Evolutionary conservation across 1,140 invertebrate genomes (phyloP).

Genomic region (Tribolium castaneum): DNA sequence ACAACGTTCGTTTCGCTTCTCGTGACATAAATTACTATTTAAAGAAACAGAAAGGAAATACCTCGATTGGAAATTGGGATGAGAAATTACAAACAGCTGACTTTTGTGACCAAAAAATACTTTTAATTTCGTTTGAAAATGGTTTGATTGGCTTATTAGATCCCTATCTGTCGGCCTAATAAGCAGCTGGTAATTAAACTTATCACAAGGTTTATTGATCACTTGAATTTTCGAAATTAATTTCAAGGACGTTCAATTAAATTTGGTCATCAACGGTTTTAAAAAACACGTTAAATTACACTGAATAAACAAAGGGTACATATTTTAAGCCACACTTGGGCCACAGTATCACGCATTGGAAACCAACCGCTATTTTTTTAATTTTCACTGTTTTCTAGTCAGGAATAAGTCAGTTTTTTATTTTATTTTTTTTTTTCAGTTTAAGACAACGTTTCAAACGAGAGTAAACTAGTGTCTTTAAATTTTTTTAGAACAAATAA

Average conservation of each 20-base stretch:
- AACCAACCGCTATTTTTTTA: not conserved
- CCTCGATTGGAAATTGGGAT: no score
- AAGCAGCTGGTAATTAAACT: not conserved
- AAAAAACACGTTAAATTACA: slow-evolving; percentile 37
- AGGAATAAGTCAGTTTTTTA: no score
- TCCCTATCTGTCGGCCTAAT: not conserved
- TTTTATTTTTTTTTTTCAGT: no score
- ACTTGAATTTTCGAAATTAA: slow-evolving; percentile 20
- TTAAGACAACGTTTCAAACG: no score
- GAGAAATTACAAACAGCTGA: not conserved
- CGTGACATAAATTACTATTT: slow-evolving; percentile 13
- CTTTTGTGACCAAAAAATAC: not conserved
- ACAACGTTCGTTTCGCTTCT: slow-evolving; percentile 11
- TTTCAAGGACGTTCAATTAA: slow-evolving; percentile 37
- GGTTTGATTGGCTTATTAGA: no score
- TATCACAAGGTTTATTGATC: not conserved
- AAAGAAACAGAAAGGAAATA: not conserved
- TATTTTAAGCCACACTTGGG: not conserved
- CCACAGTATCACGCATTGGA: not conserved
- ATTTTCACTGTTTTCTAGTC: no score
- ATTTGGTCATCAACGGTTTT: slow-evolving; percentile 41
- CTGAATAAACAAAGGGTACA: not conserved
- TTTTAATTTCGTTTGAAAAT: not conserved
- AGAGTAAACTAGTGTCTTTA: no score
- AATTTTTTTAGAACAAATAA: no score